Evolutionary conservation across 2,888 invertebrate genomes (phyloP).

Genomic region (Megalurothrips usitatus): DNA sequence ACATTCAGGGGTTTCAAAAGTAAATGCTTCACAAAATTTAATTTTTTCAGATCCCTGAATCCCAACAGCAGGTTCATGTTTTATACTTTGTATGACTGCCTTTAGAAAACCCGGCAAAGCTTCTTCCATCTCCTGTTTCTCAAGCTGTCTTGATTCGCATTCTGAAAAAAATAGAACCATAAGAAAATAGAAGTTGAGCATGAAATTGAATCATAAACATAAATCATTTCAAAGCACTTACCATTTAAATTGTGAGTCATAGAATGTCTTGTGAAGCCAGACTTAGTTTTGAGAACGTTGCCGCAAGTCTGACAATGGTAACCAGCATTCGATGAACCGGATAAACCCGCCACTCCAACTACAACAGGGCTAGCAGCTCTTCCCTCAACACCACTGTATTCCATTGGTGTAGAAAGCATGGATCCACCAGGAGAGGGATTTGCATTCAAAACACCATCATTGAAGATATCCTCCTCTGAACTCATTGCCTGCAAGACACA

Average conservation of each 20-base stretch:
- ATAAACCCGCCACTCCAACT: neutral
- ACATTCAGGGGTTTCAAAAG: neutral
- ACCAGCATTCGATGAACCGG: neutral
- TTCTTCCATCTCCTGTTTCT: neutral
- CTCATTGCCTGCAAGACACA: too few species aligned
- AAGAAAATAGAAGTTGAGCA: neutral
- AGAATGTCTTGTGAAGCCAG: neutral
- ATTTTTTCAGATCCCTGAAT: neutral
- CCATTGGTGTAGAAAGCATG: neutral
- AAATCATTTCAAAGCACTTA: neutral
- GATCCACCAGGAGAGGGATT: too few species aligned
- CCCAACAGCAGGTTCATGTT: neutral
- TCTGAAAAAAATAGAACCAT: neutral
- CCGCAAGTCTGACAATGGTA: neutral
- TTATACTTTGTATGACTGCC: neutral
- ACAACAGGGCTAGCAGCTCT: neutral
- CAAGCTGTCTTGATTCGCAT: neutral
- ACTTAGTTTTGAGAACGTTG: neutral
- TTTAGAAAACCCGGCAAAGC: neutral
- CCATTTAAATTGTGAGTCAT: neutral
- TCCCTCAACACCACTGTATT: neutral
- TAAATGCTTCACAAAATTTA: neutral
- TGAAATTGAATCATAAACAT: neutral
- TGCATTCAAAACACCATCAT: too few species aligned
- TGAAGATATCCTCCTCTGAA: too few species aligned